Evolutionary conservation across 1,140 invertebrate genomes (phyloP).

Genomic region (Aphidius gifuensis): DNA sequence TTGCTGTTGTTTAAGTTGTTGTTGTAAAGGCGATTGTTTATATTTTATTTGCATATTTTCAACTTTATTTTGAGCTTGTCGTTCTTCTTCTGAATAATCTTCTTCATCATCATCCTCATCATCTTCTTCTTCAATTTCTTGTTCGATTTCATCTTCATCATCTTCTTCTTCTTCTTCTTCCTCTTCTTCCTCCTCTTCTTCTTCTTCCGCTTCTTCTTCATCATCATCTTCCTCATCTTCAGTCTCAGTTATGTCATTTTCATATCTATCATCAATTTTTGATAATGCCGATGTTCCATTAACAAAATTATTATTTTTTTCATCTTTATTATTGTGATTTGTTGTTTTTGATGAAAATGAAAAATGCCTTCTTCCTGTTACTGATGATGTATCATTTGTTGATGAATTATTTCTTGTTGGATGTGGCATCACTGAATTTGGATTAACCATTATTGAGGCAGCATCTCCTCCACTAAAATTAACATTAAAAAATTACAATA

Average conservation of each 20-base stretch:
- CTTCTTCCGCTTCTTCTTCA: slow-evolving; percentile 15
- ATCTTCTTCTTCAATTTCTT: slow-evolving; percentile 18
- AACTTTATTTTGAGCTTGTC: slow-evolving; percentile 9
- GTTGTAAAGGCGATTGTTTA: background rate
- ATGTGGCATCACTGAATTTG: slow-evolving; percentile 68
- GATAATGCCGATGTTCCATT: slow-evolving; percentile 28
- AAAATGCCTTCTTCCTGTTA: slow-evolving; percentile 30
- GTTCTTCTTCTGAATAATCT: slow-evolving; percentile 5
- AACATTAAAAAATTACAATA: slow-evolving; percentile 60
- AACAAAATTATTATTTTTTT: slow-evolving; percentile 29
- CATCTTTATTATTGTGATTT: background rate
- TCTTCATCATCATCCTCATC: slow-evolving; percentile 1
- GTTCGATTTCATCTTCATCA: slow-evolving; percentile 11
- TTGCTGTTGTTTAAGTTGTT: too few species aligned
- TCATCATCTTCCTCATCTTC: slow-evolving; percentile 38
- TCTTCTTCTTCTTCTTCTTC: slow-evolving; percentile 35
- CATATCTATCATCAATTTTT: slow-evolving; percentile 28
- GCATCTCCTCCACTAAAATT: slow-evolving; percentile 72
- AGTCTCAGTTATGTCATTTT: slow-evolving; percentile 41
- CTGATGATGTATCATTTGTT: slow-evolving; percentile 32
- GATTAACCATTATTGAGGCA: slow-evolving; percentile 74
- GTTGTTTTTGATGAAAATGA: slow-evolving; percentile 34
- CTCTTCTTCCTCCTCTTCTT: slow-evolving; percentile 17
- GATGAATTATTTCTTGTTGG: slow-evolving; percentile 60
- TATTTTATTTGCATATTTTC: slow-evolving; percentile 2